Evolutionary conservation across 2,797 vertebrate genomes (phyloP), one percentile per base, ranked within the genome.

Genomic region (Saxicola maurus): DNA sequence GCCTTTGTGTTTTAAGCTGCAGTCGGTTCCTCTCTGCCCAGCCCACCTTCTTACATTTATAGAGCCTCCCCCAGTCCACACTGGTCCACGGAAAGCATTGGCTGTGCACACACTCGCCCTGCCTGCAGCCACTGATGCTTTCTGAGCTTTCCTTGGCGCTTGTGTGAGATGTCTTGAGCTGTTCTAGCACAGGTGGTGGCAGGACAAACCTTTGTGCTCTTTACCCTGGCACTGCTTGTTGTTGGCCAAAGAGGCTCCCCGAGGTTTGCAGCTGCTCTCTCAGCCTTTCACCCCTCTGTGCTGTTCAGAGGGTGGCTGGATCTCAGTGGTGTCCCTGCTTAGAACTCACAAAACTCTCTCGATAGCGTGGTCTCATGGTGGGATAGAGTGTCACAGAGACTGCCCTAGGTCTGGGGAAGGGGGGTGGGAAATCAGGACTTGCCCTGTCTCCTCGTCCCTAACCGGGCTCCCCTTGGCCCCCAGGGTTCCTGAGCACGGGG

Each of bases 401-500:
- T 89, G 24, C 48, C 13, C 7, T 33, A 19, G 56, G 10, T 33
- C 3, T n/a, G 55, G 23, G 17, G 8, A 82, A 60, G 31, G 4
- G 6, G 24, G 31, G 28, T 53, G 62, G 84, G 53, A 87, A 65
- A 45, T 35, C 19, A 46, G 62, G 16, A 53, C 21, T 43, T 20
- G 27, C 24, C 77, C 46, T 45, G 8, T 80, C 91, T 92, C 90
- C 73, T 79, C 82, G 48, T 90, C 48, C 53, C 73, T 95, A 75
- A 94, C 86, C 1, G 0, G 79, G 42, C 23, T 96, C 51, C 93
- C 61, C 93, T 95, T 86, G 89, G 82, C 91, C 88, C 46, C 2
- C 96, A 99, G 99, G 99, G 51, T 99, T 99, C 96, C 98, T 99
- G 96, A 99, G 98, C 82, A 99, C 99, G 0, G 99, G 99, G 6